Conservation (phyloP, 2,113 vertebrate genomes). For the Phodopus roborovskii region DNA sequence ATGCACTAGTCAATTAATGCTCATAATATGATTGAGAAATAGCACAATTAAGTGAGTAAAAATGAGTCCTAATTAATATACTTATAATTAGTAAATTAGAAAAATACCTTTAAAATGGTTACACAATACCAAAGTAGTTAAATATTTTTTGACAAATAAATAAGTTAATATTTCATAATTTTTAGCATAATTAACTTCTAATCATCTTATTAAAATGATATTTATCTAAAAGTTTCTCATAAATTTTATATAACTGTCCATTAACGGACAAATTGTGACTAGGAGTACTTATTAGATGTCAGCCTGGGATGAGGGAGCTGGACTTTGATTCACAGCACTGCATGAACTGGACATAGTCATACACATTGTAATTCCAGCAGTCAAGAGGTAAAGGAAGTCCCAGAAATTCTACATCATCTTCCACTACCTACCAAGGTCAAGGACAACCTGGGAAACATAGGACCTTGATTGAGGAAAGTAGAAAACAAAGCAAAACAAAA, state of each 20-base stretch:
- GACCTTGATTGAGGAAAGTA: background rate
- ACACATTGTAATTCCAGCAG: background rate
- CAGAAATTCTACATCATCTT: background rate
- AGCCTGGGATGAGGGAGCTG: background rate
- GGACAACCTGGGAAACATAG: background rate
- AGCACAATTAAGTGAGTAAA: background rate
- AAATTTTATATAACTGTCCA: background rate
- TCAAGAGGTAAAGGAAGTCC: background rate
- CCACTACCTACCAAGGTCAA: background rate
- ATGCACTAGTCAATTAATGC: background rate
- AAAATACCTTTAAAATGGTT: background rate
- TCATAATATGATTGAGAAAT: background rate
- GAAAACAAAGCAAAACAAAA: background rate
- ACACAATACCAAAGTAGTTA: background rate
- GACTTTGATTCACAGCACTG: background rate
- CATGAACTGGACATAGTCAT: background rate
- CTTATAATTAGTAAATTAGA: background rate
- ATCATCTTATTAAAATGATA: background rate
- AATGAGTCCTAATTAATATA: background rate
- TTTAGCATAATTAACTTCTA: background rate
- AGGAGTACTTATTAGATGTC: background rate
- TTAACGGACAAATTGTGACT: background rate
- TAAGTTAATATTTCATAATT: background rate
- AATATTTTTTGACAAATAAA: background rate
- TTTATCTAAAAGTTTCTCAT: slow-evolving; percentile 18